These are phyloP conservation scores for Parasteatoda tepidariorum DNA, from an alignment of 1,140 invertebrate species.

Conservation along the genomic window DNA sequence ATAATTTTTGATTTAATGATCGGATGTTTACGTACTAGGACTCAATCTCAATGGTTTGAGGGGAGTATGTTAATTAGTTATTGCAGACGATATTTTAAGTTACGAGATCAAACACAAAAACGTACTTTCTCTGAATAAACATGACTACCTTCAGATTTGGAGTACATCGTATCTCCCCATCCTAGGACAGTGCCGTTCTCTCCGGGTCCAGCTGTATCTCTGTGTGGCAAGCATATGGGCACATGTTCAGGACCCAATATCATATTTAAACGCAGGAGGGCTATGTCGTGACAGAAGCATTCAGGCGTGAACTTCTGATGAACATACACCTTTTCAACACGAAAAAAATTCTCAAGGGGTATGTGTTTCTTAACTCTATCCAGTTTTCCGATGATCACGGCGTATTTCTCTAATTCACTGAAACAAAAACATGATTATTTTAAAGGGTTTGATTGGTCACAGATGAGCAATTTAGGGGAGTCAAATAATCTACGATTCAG, in stretches of 20 bases:
- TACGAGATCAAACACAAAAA: no score
- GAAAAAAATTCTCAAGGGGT: neutral
- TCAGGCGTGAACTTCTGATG: constrained; percentile 53
- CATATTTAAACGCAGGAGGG: constrained; percentile 49
- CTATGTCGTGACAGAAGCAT: constrained; percentile 62
- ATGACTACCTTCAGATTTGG: neutral
- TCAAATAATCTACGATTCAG: neutral
- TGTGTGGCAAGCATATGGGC: neutral
- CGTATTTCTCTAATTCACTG: neutral
- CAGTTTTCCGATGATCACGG: neutral
- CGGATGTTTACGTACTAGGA: no score
- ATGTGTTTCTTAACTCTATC: neutral
- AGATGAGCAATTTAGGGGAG: no score
- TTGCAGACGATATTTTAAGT: no score
- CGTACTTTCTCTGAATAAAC: no score
- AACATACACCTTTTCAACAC: constrained; percentile 17
- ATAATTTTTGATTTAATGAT: no score
- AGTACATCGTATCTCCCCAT: constrained; percentile 1
- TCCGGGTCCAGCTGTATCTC: constrained; percentile 32
- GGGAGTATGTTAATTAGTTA: no score
- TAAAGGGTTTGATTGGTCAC: no score
- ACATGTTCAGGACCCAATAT: neutral
- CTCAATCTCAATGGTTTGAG: no score
- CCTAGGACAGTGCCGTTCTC: constrained; percentile 21
- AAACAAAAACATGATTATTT: neutral